Conservation (phyloP, 1,140 invertebrate species). For the Eriocheir sinensis region DNA sequence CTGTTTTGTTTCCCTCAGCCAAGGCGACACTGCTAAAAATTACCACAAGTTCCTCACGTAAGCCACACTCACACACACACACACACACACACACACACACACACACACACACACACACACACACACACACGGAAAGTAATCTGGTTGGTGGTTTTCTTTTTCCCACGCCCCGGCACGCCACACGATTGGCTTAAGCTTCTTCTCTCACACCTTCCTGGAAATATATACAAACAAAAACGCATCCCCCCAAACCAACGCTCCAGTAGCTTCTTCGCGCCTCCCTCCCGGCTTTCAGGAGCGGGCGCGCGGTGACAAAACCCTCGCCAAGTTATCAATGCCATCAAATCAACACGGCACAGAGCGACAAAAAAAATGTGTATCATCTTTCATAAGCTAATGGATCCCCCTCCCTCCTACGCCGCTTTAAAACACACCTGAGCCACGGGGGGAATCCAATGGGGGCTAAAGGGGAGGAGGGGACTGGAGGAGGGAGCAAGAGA, state of each 20-base stretch:
- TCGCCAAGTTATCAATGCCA: neutral
- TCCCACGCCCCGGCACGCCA: neutral
- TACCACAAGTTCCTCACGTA: neutral
- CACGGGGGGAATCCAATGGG: neutral
- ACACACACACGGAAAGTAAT: neutral
- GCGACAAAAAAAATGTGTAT: neutral
- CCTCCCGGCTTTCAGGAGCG: neutral
- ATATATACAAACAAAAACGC: too few relatives aligned
- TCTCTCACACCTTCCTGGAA: neutral
- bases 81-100: too few relatives aligned
- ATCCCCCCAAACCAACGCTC: neutral
- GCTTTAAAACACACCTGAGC: conserved; percentile 7
- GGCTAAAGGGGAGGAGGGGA: neutral
- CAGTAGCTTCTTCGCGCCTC: too few relatives aligned
- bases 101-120: too few relatives aligned
- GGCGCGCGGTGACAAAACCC: neutral
- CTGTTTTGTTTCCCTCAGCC: neutral
- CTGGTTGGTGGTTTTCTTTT: neutral
- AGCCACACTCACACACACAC: too few relatives aligned
- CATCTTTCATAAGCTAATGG: conserved; percentile 24
- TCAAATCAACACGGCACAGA: neutral
- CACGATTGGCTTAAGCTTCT: neutral
- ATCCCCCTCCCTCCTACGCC: neutral
- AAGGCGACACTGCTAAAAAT: neutral
- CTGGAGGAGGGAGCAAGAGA: too few relatives aligned